Evolutionary conservation across 2,113 vertebrate species (phyloP), one percentile per base, ranked within the genome.

Genomic region (Macaca fascicularis): DNA sequence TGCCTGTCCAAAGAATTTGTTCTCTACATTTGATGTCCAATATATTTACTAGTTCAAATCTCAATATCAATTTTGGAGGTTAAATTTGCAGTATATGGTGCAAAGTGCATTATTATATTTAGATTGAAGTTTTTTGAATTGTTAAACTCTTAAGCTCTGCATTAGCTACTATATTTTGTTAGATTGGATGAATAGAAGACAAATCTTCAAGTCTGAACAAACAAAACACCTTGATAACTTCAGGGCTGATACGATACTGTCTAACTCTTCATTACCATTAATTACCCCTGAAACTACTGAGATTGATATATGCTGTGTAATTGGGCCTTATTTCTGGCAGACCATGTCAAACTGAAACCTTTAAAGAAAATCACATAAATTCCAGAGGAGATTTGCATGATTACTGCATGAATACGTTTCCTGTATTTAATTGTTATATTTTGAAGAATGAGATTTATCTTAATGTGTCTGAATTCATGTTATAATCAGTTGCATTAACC

Each of bases 261-360:
- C 32, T 55, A 45, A 22, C 19, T 70, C 5, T 48, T 55, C 70
- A 57, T 27, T 20, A 50, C 8, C 17, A 32, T 32, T 6, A 86
- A 14, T 91, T 59, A 57, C 0, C 0, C 3, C 25, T 17, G 48
- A 16, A 72, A 4, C 1, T 70, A 38, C 6, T 86, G 67, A 55
- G 9, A 50, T 38, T 81, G 35, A 38, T 52, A 88, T 72, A 38
- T 72, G 35, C 25, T 61, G 6, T 8, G 5, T 40, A 86, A n/a
- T 4, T 76, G 13, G 52, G 4, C n/a, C 8, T 59, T 83, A 20
- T 96, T 95, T 12, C 55, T 83, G 35, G 61, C 20, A 35, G 19
- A 84, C 17, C 19, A 8, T n/a, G 67, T 81, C 93, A 74, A 81
- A 93, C 80, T 96, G 91, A 93, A 78, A 91, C n/a, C 43, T 97